These are phyloP conservation scores for Uria aalge DNA, from an alignment of 2,113 vertebrate genomes.

Conservation along the genomic window DNA sequence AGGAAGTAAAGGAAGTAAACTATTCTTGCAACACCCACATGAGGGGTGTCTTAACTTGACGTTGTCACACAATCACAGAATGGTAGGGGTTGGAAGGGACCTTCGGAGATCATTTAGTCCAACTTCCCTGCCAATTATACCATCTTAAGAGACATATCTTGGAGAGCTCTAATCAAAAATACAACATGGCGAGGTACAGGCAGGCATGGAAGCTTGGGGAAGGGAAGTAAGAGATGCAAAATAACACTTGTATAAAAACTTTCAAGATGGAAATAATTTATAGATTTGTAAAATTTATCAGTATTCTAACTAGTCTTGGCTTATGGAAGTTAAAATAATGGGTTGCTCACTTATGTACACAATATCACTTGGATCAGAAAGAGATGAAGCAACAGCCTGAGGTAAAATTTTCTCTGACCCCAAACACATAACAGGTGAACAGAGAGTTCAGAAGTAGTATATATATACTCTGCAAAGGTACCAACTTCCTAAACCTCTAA, in stretches of 20 bases:
- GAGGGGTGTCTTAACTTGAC: background rate
- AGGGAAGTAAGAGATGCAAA: background rate
- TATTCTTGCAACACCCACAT: background rate
- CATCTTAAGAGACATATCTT: background rate
- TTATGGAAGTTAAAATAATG: background rate
- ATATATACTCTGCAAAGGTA: background rate
- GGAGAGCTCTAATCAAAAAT: background rate
- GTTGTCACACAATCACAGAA: background rate
- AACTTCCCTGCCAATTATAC: background rate
- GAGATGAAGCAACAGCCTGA: background rate
- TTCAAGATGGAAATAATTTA: background rate
- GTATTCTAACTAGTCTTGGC: background rate
- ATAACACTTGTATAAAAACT: background rate
- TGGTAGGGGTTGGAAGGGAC: background rate
- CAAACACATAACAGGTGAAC: background rate
- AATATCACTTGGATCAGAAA: background rate
- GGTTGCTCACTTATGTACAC: background rate
- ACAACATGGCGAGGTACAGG: background rate
- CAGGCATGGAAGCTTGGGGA: background rate
- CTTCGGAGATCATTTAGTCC: background rate
- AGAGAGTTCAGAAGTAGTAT: background rate
- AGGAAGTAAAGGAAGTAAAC: background rate
- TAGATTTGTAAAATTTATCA: background rate
- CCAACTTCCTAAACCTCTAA: background rate
- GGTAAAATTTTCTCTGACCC: background rate